Percentiles rank a stretch among this genome's conserved stretches.
Evolutionary conservation across 2,113 vertebrate genomes (phyloP).

Genomic region (Alaudala cheleensis): DNA sequence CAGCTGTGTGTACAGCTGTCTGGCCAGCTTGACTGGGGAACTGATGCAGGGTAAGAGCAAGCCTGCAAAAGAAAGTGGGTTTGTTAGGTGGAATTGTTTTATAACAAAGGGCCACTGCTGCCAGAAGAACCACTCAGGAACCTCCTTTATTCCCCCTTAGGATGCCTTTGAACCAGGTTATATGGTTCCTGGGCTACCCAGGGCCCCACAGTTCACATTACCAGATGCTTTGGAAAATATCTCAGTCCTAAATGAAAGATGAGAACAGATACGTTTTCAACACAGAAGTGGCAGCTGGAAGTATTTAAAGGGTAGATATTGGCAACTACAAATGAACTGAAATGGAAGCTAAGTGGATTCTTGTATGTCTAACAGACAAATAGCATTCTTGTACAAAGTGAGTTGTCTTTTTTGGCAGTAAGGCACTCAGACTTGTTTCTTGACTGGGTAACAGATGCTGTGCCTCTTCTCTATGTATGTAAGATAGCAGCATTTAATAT

Average conservation of each 20-base stretch:
- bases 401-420: conserved; percentile 11
- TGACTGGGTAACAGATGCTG: neutral
- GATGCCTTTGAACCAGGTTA: neutral
- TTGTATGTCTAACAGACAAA: conserved; percentile 7
- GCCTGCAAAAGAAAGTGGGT: neutral
- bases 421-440: neutral
- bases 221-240: conserved; percentile 28
- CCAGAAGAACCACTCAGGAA: neutral
- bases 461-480: neutral
- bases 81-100: neutral
- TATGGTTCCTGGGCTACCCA: neutral
- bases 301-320: conserved; percentile 52
- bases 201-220: neutral
- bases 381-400: neutral
- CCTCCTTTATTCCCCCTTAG: neutral
- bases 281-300: conserved; percentile 35
- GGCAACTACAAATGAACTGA: conserved; percentile 37
- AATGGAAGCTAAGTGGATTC: conserved; percentile 34
- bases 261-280: conserved; percentile 33
- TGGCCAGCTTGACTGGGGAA: neutral
- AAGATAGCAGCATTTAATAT: neutral
- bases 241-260: conserved; percentile 14
- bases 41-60: neutral
- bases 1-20: fast-evolving
- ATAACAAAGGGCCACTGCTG: neutral